Base-by-base conservation (phyloP, 1,140 invertebrate genomes). In the Pristionchus pacificus region DNA sequence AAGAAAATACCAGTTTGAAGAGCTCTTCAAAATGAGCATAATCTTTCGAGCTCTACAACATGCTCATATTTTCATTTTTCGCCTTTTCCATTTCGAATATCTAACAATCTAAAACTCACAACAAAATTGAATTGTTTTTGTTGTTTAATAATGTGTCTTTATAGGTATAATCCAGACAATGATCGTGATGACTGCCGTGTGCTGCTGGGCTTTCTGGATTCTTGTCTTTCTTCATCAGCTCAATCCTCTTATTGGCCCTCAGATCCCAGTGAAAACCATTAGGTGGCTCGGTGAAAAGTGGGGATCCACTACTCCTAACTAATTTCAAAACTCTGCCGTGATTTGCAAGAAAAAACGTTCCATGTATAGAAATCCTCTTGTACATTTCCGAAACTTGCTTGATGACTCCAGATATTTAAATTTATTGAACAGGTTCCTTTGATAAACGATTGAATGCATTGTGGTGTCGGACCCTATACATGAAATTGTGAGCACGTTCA, bases 111-210 rank as follows among this genome's bases (percentile, higher is more conserved):
- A 60, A 38, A 27, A 30, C 55, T 49, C 13, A 2, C 30, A 14
- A 2, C n/a, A 13, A 49, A 49, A 19, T 13, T 32, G 31, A 57
- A 10, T 55, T 15, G 33, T 55, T 55, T n/a, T 33, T 19, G 10
- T 49, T n/a, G n/a, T n/a, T n/a, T n/a, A n/a, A n/a, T n/a, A n/a
- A n/a, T n/a, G n/a, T n/a, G n/a, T n/a, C n/a, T 78, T 68, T 81
- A 25, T 65, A 83, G 81, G 81, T 28, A 83, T 83, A 71, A 78
- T 84, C 33, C 81, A 83, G 72, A 81, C 81, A 25, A 83, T 83
- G 81, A 83, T 83, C 31, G 74, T 83, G 25, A 71, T 83, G 59
- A 83, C 81, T 15, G 82, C 81, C 31, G 82, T 83, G 32, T 83
- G 81, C 74, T 83, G 81, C 70, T 77, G 79, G 62, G 63, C 77